These are phyloP conservation scores for Hydrocynus forskahlii DNA, from an alignment of 2,797 vertebrate species.

Conservation along the genomic window DNA sequence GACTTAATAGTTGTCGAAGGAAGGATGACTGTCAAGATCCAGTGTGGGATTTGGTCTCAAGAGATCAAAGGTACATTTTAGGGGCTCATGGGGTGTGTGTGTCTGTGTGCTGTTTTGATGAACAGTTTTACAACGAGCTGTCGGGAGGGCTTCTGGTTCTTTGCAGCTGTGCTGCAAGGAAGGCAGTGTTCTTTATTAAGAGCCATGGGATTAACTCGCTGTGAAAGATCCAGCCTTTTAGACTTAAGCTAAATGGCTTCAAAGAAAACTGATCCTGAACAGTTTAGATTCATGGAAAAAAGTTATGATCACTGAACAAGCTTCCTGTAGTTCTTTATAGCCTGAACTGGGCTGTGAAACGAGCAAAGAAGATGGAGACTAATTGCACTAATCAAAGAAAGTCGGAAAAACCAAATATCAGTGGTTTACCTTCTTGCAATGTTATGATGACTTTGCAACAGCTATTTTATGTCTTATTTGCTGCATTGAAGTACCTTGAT, in stretches of 20 bases:
- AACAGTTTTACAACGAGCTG: constrained; percentile 49
- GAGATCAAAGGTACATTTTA: constrained; percentile 54
- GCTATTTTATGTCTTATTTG: constrained; percentile 1
- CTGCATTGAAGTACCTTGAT: constrained; percentile 18
- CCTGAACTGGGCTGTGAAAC: not conserved
- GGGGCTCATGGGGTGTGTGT: constrained; percentile 40
- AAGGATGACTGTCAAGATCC: constrained; percentile 46
- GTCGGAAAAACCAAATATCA: not conserved
- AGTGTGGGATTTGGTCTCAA: constrained; percentile 50
- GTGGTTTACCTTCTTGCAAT: constrained; percentile 1
- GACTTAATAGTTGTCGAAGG: constrained; percentile 38
- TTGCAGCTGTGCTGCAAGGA: constrained; percentile 45
- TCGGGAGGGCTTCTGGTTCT: constrained; percentile 54
- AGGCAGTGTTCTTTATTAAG: constrained; percentile 55
- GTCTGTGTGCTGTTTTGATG: constrained; percentile 44
- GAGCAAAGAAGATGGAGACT: constrained; percentile 5
- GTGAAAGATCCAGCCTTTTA: constrained; percentile 40
- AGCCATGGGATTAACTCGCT: constrained; percentile 38
- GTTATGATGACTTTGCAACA: not conserved
- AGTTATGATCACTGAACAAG: constrained; percentile 20
- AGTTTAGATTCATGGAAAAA: constrained; percentile 34
- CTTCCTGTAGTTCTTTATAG: constrained; percentile 31
- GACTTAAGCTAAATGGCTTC: constrained; percentile 31
- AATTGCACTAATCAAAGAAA: not conserved
- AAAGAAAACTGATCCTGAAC: constrained; percentile 23